Percentiles rank a stretch among this genome's conserved stretches.
Conservation (phyloP, 2,888 invertebrate species). For the Alloscopus bannaensis region DNA sequence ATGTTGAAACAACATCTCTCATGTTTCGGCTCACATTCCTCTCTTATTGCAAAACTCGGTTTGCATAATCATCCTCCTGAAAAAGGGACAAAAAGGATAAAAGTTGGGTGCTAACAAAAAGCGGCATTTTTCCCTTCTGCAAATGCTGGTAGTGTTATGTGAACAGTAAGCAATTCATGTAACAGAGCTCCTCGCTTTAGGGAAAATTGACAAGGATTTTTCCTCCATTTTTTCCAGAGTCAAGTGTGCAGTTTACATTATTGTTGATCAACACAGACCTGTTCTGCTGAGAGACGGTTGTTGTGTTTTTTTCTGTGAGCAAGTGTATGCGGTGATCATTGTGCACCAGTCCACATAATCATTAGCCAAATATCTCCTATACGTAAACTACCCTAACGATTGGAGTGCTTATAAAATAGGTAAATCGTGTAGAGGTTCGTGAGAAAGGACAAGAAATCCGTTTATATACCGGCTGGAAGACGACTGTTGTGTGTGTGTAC, state of each 20-base stretch:
- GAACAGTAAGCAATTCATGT: neutral
- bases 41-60: neutral
- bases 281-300: neutral
- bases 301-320: constrained; percentile 11
- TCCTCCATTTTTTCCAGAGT: constrained; percentile 11
- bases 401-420: neutral
- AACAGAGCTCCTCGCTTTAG: constrained; percentile 2
- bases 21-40: neutral
- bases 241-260: neutral
- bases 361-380: constrained; percentile 41
- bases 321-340: constrained; percentile 35
- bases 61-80: neutral
- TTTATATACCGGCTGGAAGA: constrained; percentile 25
- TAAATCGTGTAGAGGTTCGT: constrained; percentile 10
- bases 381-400: constrained; percentile 3
- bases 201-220: constrained; percentile 52
- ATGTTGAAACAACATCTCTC: neutral
- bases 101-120: neutral
- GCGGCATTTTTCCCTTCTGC: neutral
- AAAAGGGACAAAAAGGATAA: neutral
- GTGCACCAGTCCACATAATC: constrained; percentile 32
- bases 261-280: neutral
- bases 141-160: neutral
- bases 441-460: constrained; percentile 36
- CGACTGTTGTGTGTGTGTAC: neutral